A percentile compares a stretch with the other conserved stretches of the same genome.
These are phyloP conservation scores for Poecilia gillii DNA, from an alignment of 2,797 vertebrate genomes.

Conservation along the genomic window DNA sequence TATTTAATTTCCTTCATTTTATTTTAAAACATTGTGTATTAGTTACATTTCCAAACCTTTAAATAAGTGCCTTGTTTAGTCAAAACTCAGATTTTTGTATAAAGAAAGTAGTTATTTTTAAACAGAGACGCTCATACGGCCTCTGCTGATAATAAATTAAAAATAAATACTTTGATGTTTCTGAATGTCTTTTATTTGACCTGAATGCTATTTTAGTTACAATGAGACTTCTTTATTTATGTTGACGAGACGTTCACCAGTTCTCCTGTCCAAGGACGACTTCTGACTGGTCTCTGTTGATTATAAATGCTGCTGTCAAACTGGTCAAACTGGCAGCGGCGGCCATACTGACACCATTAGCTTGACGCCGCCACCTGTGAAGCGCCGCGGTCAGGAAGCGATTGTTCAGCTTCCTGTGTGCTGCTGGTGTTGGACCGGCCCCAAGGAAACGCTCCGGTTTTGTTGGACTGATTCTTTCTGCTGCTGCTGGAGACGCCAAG, in stretches of 20 bases:
- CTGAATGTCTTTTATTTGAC: neutral
- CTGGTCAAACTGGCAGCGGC: neutral
- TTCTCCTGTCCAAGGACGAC: neutral
- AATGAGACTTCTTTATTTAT: neutral
- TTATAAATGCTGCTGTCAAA: neutral
- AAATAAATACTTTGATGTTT: neutral
- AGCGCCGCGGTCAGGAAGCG: slow-evolving; percentile 36
- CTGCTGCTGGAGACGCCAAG: neutral
- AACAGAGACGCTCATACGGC: neutral
- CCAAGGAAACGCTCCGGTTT: slow-evolving; percentile 42
- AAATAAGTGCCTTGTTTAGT: neutral
- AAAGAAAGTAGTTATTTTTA: neutral
- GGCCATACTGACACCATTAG: neutral
- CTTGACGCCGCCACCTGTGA: neutral
- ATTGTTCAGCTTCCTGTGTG: slow-evolving; percentile 44
- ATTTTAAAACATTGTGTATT: neutral
- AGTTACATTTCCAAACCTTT: neutral
- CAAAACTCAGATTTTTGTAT: neutral
- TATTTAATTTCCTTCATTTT: neutral
- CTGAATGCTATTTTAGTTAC: neutral
- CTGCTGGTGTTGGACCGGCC: slow-evolving; percentile 38
- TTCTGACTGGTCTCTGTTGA: neutral
- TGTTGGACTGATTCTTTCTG: slow-evolving; percentile 12
- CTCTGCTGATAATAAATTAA: neutral
- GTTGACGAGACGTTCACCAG: neutral